Percentiles rank a stretch among this genome's conserved stretches.
Evolutionary conservation across 2,797 vertebrate species (phyloP).

Genomic region (Onychomys leucogaster): DNA sequence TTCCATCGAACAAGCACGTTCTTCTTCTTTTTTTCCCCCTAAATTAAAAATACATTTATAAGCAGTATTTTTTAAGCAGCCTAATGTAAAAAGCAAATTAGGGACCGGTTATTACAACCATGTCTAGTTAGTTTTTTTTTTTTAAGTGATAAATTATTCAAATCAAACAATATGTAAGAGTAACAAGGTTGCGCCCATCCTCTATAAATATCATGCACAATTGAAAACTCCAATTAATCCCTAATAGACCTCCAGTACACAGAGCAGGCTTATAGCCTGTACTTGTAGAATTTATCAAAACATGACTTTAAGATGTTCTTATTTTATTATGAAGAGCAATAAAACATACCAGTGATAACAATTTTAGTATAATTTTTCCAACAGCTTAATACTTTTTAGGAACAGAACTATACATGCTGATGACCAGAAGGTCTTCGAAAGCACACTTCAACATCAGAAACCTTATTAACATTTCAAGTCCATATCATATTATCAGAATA

Average conservation of each 20-base stretch:
- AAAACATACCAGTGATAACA: constrained; percentile 31
- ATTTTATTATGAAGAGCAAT: constrained; percentile 52
- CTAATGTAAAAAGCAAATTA: constrained; percentile 17
- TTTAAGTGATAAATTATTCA: constrained; percentile 11
- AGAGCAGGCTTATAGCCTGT: not conserved
- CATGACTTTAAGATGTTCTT: not conserved
- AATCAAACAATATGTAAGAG: constrained; percentile 32
- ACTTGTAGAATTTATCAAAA: constrained; percentile 53
- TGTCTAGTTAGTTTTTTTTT: constrained; percentile 56
- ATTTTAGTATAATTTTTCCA: constrained; percentile 50
- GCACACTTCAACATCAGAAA: constrained; percentile 25
- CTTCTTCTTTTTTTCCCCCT: not conserved
- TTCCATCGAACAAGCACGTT: not conserved
- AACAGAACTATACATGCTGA: not conserved
- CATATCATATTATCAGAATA: constrained; percentile 18
- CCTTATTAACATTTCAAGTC: not conserved
- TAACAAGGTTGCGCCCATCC: not conserved
- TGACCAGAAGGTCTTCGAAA: not conserved
- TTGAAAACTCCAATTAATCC: constrained; percentile 50
- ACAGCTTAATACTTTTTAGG: constrained; percentile 26
- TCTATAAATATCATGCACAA: constrained; percentile 30
- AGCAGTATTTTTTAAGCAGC: constrained; percentile 2
- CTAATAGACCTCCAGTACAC: constrained; percentile 32
- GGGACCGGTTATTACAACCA: not conserved
- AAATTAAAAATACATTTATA: constrained; percentile 39